Base-by-base conservation (phyloP, 2,797 vertebrate species). In the Sebastes miniatus region DNA sequence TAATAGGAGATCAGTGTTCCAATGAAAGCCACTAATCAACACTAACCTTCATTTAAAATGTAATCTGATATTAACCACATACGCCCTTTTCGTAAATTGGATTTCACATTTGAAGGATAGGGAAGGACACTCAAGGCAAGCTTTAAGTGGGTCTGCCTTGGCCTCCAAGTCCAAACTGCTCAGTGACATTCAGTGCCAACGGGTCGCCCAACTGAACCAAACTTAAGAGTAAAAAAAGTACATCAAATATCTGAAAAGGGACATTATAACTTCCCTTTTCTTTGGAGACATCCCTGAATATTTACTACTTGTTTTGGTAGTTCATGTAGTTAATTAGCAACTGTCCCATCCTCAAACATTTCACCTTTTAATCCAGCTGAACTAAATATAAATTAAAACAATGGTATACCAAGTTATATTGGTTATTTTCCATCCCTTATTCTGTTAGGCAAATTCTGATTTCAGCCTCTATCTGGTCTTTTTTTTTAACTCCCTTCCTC, bases 31-130 rank as follows among this genome's bases (percentile, higher is more conserved):
- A 83, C 89, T 92, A 93, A 93, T 94, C 89, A 92, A 90, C 86
- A 84, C 77, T 90, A 92, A 90, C 92, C 88, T 92, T 93, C 79
- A 93, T 94, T 94, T 93, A 92, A 88, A 93, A 83, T 87, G 83
- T 88, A 93, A 92, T 91, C 89, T 91, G 81, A 89, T 92, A 91
- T 92, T 81, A 92, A 85, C 85, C 80, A 81, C 86, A 87, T 73
- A 84, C n/a, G 88, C 83, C 88, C 91, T 86, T 79, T 85, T 32
- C 5, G 43, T 82, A 93, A 90, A 93, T 92, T 93, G 86, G 88
- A 92, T 93, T 91, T 88, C 69, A 77, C 88, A 85, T 89, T 68
- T 88, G 90, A 94, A 94, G 85, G 91, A 91, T 92, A 73, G 50
- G 52, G 36, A 56, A 2, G 63, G 10, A 70, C 70, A 59, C 74